phyloP scores from a whole-genome alignment of 2,113 vertebrate genomes.

The Anseranas semipalmata region DNA sequence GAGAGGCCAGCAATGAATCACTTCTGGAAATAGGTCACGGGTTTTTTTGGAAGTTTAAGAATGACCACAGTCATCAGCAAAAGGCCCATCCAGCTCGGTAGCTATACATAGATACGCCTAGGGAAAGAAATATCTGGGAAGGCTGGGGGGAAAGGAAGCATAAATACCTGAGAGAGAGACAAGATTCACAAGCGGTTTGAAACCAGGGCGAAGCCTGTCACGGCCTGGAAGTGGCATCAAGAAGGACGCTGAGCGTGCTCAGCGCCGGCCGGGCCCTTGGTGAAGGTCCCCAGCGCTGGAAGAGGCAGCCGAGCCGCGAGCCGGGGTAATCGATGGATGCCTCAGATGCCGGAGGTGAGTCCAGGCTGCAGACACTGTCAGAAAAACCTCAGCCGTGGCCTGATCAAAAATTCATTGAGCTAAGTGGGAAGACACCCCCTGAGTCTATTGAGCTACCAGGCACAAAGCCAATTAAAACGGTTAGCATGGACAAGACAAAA shows the following conservation, averaged over 20 bases:
- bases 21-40: slow-evolving; percentile 27
- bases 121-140: neutral
- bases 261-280: neutral
- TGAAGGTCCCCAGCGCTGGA: neutral
- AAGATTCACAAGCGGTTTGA: neutral
- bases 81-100: neutral
- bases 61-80: slow-evolving; percentile 19
- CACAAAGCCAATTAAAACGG: neutral
- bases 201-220: neutral
- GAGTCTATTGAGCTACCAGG: neutral
- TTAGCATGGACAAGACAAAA: neutral
- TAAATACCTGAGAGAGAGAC: neutral
- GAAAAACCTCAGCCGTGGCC: neutral
- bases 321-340: neutral
- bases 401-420: neutral
- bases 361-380: neutral
- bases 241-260: neutral
- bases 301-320: neutral
- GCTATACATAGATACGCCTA: neutral
- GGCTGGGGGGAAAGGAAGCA: neutral
- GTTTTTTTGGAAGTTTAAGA: slow-evolving; percentile 20
- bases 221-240: neutral
- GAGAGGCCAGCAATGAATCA: slow-evolving; percentile 28
- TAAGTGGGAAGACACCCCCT: neutral
- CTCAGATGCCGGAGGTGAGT: neutral